phyloP scores from a whole-genome alignment of 2,888 invertebrate genomes.

The Orthonevra nobilis region DNA sequence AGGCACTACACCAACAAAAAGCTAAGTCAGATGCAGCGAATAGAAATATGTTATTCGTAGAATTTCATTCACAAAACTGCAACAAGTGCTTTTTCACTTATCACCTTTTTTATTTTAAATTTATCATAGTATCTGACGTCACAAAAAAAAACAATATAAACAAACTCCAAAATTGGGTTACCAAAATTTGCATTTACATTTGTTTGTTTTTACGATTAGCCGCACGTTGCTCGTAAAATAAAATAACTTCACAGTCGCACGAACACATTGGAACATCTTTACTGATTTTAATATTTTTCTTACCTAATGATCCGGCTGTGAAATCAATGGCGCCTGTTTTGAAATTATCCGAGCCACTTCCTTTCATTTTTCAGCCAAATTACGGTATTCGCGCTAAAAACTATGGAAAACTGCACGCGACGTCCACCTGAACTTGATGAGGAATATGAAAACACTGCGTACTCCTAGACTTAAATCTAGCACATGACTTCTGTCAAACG shows the following conservation, averaged over 20 bases:
- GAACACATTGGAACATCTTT: too few species aligned
- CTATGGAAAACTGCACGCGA: neutral
- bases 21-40: too few species aligned
- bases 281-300: too few species aligned
- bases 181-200: too few species aligned
- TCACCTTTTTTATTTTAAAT: too few species aligned
- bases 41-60: too few species aligned
- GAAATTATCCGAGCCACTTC: conserved; percentile 40
- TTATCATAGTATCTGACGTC: too few species aligned
- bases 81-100: neutral
- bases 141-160: neutral
- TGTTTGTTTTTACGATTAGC: too few species aligned
- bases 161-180: conserved; percentile 6
- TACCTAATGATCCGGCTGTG: conserved; percentile 90
- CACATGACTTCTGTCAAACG: conserved; percentile 44
- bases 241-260: too few species aligned
- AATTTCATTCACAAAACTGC: too few species aligned
- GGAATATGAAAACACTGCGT: conserved; percentile 17
- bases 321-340: conserved; percentile 87
- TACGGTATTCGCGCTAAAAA: conserved; percentile 13
- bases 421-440: neutral
- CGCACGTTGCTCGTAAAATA: too few species aligned
- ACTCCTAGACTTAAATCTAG: neutral
- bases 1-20: too few species aligned
- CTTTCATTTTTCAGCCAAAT: conserved; percentile 50